phyloP scores from a whole-genome alignment of 2,888 invertebrate genomes.

The Myathropa florea region DNA sequence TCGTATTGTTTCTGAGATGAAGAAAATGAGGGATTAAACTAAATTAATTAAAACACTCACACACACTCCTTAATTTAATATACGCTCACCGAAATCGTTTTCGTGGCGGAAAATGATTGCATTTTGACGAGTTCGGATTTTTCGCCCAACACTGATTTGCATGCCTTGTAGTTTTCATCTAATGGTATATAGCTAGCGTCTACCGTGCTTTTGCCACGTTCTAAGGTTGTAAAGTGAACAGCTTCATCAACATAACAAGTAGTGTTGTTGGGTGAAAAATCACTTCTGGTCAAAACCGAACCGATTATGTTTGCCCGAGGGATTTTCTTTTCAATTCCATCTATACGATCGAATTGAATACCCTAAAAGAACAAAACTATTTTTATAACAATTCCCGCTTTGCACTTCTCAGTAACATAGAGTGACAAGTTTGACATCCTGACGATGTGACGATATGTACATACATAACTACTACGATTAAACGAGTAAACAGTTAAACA shows the following conservation, averaged over 20 bases:
- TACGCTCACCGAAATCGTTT: slow-evolving; percentile 73
- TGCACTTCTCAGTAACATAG: slow-evolving; percentile 10
- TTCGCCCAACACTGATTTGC: slow-evolving; percentile 75
- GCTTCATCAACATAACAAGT: slow-evolving; percentile 76
- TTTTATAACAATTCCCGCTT: slow-evolving; percentile 65
- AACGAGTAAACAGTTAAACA: slow-evolving; percentile 5
- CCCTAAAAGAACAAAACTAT: slow-evolving; percentile 71
- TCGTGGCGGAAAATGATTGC: slow-evolving; percentile 72
- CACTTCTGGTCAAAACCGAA: slow-evolving; percentile 71
- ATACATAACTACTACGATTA: slow-evolving; percentile 35
- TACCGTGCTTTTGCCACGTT: slow-evolving; percentile 75
- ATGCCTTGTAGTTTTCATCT: slow-evolving; percentile 76
- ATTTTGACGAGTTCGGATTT: slow-evolving; percentile 73
- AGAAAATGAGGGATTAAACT: slow-evolving; percentile 31
- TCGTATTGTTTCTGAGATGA: slow-evolving; percentile 83
- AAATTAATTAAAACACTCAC: slow-evolving; percentile 45
- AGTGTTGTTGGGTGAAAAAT: slow-evolving; percentile 74
- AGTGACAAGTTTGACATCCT: neutral
- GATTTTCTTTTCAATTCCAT: slow-evolving; percentile 74
- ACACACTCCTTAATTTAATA: slow-evolving; percentile 36
- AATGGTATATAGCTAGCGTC: slow-evolving; percentile 75
- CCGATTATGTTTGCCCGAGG: slow-evolving; percentile 73
- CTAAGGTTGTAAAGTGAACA: slow-evolving; percentile 75
- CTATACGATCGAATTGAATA: slow-evolving; percentile 74
- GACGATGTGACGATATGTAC: neutral